A percentile compares a stretch with the other conserved stretches of the same genome.
Conservation (phyloP, 2,888 invertebrate genomes). For the Melipona bicolor region DNA sequence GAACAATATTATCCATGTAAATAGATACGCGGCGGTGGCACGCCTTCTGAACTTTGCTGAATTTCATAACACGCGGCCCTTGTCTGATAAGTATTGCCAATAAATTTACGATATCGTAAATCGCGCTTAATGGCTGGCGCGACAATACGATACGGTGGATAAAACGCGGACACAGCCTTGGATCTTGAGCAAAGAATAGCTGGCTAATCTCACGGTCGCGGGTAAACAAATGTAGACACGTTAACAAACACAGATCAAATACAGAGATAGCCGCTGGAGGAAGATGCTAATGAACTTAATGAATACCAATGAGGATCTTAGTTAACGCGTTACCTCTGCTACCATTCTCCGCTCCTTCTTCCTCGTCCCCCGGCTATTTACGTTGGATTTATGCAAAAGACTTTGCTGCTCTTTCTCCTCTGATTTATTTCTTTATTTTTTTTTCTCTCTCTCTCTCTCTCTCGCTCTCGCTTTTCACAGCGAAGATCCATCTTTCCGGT, state of each 20-base stretch:
- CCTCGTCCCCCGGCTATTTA: not conserved
- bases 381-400: constrained; percentile 2
- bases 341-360: not conserved
- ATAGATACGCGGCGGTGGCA: constrained; percentile 9
- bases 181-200: not conserved
- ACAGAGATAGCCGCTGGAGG: not conserved
- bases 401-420: not conserved
- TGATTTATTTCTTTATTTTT: not conserved
- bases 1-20: constrained; percentile 43
- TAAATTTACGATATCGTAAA: constrained; percentile 2
- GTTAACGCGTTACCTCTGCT: constrained; percentile 1
- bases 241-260: not conserved
- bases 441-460: too few relatives aligned
- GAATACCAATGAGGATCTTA: constrained; percentile 10
- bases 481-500: too few relatives aligned
- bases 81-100: constrained; percentile 5
- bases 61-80: constrained; percentile 20
- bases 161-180: not conserved
- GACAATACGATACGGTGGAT: not conserved
- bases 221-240: not conserved
- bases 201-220: not conserved
- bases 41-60: constrained; percentile 30
- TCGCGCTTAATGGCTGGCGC: constrained; percentile 2
- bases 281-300: constrained; percentile 3
- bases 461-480: too few relatives aligned